Evolutionary conservation across 2,888 invertebrate species (phyloP), one percentile per base, ranked within the genome.

Genomic region (Pilophorus perplexus): DNA sequence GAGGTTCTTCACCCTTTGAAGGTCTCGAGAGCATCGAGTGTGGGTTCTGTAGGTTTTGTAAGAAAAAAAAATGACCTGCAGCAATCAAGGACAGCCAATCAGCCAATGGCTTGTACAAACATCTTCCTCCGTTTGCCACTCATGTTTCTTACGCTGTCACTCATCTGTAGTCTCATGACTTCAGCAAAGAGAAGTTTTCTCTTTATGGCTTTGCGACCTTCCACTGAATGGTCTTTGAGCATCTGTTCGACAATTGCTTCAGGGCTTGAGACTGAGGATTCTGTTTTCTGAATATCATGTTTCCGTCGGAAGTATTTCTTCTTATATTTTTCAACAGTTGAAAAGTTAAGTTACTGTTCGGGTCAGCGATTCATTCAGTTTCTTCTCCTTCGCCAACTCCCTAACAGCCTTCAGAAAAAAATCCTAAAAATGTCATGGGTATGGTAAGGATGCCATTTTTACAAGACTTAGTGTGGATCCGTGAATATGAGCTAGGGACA

Each of bases 181-280:
- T 38, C 38, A n/a, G n/a, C 38, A 38, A 38, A 12, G 14, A 38
- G 14, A 38, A 38, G 38, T 14, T 38, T 38, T 14, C 38, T 38
- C 14, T 38, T 38, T n/a, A 38, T 14, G 12, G 14, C 38, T n/a
- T 12, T 14, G 12, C 38, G 12, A n/a, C 38, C 38, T 2, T 12
- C 38, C 12, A 14, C n/a, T 38, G 38, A 38, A 3, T 38, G 38
- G 38, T 38, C 14, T 38, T 38, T 38, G 38, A 38, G 38, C 12
- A 14, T 14, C n/a, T 12, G 3, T 38, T 38, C 14, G n/a, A 38
- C 38, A 12, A n/a, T 38, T 12, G 38, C 14, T 12, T 38, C 14
- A 12, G 38, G 38, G 38, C 38, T 38, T 38, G 38, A 38, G 38
- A 38, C n/a, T n/a, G n/a, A n/a, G n/a, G n/a, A n/a, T n/a, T n/a